Conservation (phyloP, 2,797 vertebrate species). For the Clamator glandarius region DNA sequence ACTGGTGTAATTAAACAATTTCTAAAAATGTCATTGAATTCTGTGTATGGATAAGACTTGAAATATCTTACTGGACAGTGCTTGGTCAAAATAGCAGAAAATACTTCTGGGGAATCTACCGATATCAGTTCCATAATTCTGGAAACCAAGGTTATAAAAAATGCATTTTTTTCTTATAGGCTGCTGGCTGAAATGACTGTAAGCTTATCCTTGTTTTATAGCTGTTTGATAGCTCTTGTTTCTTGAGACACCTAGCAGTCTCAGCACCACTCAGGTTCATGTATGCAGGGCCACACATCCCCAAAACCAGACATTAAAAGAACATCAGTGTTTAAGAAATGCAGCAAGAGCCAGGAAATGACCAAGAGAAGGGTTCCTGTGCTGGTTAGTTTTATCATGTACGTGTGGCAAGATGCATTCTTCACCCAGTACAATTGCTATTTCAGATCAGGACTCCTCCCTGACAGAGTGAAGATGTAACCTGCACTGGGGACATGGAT, state of each 20-base stretch:
- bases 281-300: neutral
- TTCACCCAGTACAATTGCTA: neutral
- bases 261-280: neutral
- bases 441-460: neutral
- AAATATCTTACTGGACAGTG: neutral
- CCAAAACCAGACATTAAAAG: neutral
- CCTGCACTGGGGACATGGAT: neutral
- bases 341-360: neutral
- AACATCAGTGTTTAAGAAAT: neutral
- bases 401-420: neutral
- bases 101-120: neutral
- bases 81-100: neutral
- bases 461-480: fast-evolving
- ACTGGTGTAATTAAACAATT: neutral
- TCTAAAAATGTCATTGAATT: neutral
- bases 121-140: neutral
- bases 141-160: neutral
- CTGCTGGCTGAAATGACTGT: neutral
- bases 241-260: neutral
- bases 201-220: neutral
- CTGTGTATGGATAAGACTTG: neutral
- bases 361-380: neutral
- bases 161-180: neutral
- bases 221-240: neutral
- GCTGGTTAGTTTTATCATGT: neutral